Base-by-base conservation (phyloP, 2,888 invertebrate species). In the Caenorhabditis drosophilae region DNA sequence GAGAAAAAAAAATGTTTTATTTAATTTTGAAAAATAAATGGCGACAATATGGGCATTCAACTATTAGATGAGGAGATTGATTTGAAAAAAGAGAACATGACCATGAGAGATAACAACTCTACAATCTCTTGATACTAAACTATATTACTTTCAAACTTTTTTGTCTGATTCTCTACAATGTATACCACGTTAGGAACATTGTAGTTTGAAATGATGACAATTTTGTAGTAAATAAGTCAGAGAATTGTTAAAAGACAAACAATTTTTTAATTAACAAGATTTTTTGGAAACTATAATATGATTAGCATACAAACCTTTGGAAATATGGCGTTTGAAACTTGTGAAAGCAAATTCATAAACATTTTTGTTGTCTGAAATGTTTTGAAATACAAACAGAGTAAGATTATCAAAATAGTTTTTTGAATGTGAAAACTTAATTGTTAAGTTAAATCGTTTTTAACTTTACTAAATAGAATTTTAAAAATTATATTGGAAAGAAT, bases 191-290 rank as follows among this genome's bases (percentile, higher is more conserved):
- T n/a, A n/a, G n/a, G n/a, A n/a, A n/a, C n/a, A n/a, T n/a, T n/a
- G n/a, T n/a, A n/a, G n/a, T n/a, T n/a, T n/a, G n/a, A 56, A 44
- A 62, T 57, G 62, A 62, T 62, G 62, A 62, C 56, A 62, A 62
- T n/a, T 7, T 12, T 36, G 36, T 36, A 31, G 31, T 9, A 31
- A 31, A 31, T 9, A 31, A 6, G 7, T 36, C 36, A n/a, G n/a
- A 12, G n/a, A 36, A 36, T n/a, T 7, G n/a, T n/a, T n/a, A n/a
- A n/a, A n/a, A n/a, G n/a, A n/a, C n/a, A n/a, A n/a, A n/a, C n/a
- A n/a, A n/a, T n/a, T n/a, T n/a, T n/a, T n/a, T n/a, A n/a, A n/a
- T n/a, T n/a, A n/a, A n/a, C n/a, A n/a, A n/a, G n/a, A n/a, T n/a
- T n/a, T n/a, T n/a, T n/a, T n/a, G n/a, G n/a, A n/a, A n/a, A n/a